Base-by-base conservation (phyloP, 2,113 vertebrate species). In the Pogonocichla stellata region DNA sequence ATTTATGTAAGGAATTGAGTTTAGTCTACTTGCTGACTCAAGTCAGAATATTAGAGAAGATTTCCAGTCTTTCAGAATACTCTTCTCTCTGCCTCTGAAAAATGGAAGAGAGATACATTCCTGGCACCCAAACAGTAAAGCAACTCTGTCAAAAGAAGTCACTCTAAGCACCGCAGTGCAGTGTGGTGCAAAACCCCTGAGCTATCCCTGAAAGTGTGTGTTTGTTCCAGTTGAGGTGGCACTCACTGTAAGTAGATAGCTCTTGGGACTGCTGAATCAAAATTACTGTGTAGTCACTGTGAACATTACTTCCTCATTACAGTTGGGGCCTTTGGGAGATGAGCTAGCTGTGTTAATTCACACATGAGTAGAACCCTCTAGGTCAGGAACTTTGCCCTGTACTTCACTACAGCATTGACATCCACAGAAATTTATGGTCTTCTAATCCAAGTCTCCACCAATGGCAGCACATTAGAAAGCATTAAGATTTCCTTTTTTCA, bases 271-370 rank as follows among this genome's bases (percentile, higher is more conserved):
- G 34, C 14, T 73, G 33, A 80, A 54, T 45, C 67, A 57, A 72
- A 86, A 48, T 80, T 36, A 14, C 20, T 60, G 3, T 20, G 11
- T 66, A 47, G 15, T 64, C 36, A 43, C 40, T 61, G 33, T 54
- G 14, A 66, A 4, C 25, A 5, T 66, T 60, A 10, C 3, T 7
- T n/a, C 29, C 33, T 47, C 0, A 0, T 62, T 74, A 23, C 5
- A 48, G 34, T 67, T 56, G 62, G 33, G 33, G 51, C 28, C 20
- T 78, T 45, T 71, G 17, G 5, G 12, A 3, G 4, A 6, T 84
- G 25, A 72, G 33, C 23, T 62, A 45, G 9, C 29, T 88, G 14
- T 36, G 10, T 61, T 48, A 48, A 69, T 61, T 83, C 54, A 57
- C 4, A 4, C 2, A 2, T 5, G 29, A 65, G 28, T 69, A 43